Base-by-base conservation (phyloP, 2,797 vertebrate genomes). In the Eleutherodactylus coqui region DNA sequence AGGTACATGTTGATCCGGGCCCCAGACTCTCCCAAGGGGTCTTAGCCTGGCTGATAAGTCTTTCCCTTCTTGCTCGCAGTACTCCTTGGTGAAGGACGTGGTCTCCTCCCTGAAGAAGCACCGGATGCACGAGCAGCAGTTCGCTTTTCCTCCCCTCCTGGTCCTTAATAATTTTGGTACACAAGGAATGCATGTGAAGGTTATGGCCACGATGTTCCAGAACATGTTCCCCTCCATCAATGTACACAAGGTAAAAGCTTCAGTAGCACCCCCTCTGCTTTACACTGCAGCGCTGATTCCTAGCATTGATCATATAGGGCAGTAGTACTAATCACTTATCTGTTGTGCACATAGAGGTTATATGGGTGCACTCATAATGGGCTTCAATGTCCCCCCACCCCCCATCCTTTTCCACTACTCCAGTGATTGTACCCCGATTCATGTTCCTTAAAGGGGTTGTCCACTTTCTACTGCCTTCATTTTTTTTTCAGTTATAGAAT, bases 141-240 rank as follows among this genome's bases (percentile, higher is more conserved):
- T 99, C 88, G 90, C 91, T 0, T 96, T 97, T 85, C 96, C 96
- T 17, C 97, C 97, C 0, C 92, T 99, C 1, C 94, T 99, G 82
- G 93, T 98, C 69, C 96, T 98, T 85, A 99, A 97, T 87, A 97
- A 97, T 89, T 98, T 98, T 24, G 96, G 96, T 0, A 89, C 92
- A 0, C 95, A 95, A 0, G 96, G 97, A 86, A 97, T 98, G 95
- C 97, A 99, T 0, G 75, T 98, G 85, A 98, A 98, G 89, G 93
- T 99, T 62, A 97, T 97, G 96, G 95, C 97, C 84, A 96, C 94
- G 87, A 97, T 97, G 96, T 97, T 98, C 89, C 97, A 99, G 89
- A 96, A 98, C 91, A 95, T 98, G 94, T 97, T 99, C 45, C 97
- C 97, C 0, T 96, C 97, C 82, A 97, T 99, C 89, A 98, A 98